Evolutionary conservation across 2,797 vertebrate species (phyloP).

Genomic region (Rhodeus uyekii): DNA sequence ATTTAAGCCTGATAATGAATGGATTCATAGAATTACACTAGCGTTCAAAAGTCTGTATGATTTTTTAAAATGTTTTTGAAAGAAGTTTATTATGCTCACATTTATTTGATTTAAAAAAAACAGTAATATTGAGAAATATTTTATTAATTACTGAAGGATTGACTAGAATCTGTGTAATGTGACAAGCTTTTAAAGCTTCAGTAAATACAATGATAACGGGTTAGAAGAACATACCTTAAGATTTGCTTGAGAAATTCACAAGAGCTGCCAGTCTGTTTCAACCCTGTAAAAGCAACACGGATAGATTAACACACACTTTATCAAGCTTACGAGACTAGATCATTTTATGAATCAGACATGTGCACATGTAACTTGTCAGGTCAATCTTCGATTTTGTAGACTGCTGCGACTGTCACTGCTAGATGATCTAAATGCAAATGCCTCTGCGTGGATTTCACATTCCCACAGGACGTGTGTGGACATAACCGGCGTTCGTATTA

Average conservation of each 20-base stretch:
- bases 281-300: constrained; percentile 59
- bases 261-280: constrained; percentile 55
- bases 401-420: constrained; percentile 3
- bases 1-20: neutral
- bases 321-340: neutral
- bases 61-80: neutral
- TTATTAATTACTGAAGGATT: neutral
- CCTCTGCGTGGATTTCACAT: constrained; percentile 18
- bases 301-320: constrained; percentile 25
- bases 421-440: constrained; percentile 49
- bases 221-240: constrained; percentile 57
- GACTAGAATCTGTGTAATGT: neutral
- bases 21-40: neutral
- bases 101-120: neutral
- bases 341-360: neutral
- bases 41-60: neutral
- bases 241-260: constrained; percentile 73
- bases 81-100: neutral
- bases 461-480: constrained; percentile 6
- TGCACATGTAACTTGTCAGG: constrained; percentile 8
- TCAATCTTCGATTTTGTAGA: constrained; percentile 21
- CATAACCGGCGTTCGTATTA: constrained; percentile 24
- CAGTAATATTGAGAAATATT: neutral
- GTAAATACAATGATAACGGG: neutral
- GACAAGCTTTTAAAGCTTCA: neutral